These are phyloP conservation scores for Mustela lutreola DNA, from an alignment of 2,113 vertebrate species.

Conservation along the genomic window DNA sequence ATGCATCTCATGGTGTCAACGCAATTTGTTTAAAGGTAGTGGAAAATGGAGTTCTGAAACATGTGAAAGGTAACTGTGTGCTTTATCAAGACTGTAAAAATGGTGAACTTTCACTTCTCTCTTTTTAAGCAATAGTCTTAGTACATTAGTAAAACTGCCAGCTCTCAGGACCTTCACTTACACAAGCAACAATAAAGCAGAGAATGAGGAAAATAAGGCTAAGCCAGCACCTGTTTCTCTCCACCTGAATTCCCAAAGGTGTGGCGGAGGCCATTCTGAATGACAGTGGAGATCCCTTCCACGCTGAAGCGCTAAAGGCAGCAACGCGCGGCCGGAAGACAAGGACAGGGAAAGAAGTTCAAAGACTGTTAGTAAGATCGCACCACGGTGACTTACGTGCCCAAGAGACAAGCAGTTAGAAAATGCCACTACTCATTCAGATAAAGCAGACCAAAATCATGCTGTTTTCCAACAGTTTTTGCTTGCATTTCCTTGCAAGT, in stretches of 20 bases:
- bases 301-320: constrained; percentile 96
- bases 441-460: constrained; percentile 56
- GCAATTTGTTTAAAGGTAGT: constrained; percentile 15
- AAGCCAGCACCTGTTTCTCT: constrained; percentile 97
- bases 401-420: constrained; percentile 82
- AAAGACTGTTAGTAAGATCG: constrained; percentile 86
- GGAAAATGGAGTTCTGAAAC: constrained; percentile 34
- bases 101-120: constrained; percentile 21
- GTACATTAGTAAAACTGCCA: constrained; percentile 71
- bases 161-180: constrained; percentile 73
- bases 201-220: constrained; percentile 83
- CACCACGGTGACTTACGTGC: constrained; percentile 57
- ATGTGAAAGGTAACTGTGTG: not conserved
- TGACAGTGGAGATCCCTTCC: constrained; percentile 98
- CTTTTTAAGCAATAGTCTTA: constrained; percentile 65
- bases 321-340: constrained; percentile 84
- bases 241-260: constrained; percentile 96
- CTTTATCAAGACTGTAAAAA: constrained; percentile 15
- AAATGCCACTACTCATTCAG: constrained; percentile 62
- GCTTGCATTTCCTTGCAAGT: constrained; percentile 46
- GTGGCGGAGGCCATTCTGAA: constrained; percentile 98
- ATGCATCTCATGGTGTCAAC: constrained; percentile 26
- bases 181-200: constrained; percentile 78
- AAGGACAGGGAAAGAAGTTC: constrained; percentile 89
- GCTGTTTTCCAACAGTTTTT: constrained; percentile 15